Percentiles rank a stretch among this genome's conserved stretches.
Conservation (phyloP, 1,140 invertebrate genomes). For the Drosophila littoralis region DNA sequence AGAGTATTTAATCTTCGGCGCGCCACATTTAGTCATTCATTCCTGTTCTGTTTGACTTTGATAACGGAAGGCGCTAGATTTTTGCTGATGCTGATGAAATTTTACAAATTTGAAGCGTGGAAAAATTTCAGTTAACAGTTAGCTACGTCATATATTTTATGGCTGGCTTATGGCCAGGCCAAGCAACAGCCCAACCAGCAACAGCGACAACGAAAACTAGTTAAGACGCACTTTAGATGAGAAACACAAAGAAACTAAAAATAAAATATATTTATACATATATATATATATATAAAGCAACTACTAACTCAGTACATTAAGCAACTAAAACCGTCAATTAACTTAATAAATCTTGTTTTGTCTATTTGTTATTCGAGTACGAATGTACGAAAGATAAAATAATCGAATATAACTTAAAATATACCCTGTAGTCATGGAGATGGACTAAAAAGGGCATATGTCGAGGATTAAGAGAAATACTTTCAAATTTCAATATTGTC, state of each 20-base stretch:
- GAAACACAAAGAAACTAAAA: background rate
- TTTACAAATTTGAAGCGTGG: slow-evolving; percentile 64
- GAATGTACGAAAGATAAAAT: no score
- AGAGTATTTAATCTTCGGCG: no score
- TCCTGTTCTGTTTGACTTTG: slow-evolving; percentile 65
- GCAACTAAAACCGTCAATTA: background rate
- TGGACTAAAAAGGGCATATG: no score
- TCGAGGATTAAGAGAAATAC: no score
- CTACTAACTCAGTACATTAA: background rate
- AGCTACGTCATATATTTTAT: slow-evolving; percentile 63
- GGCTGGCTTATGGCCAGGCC: slow-evolving; percentile 1
- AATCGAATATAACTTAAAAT: no score
- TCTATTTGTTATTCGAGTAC: background rate
- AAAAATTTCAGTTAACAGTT: slow-evolving; percentile 64
- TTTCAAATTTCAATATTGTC: no score
- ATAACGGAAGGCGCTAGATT: slow-evolving; percentile 59
- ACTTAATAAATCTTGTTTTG: background rate
- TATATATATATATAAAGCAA: background rate
- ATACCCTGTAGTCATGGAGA: no score
- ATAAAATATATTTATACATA: no score
- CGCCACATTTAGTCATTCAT: no score
- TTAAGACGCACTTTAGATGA: background rate
- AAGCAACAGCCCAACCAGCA: background rate
- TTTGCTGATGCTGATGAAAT: slow-evolving; percentile 70
- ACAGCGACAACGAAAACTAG: slow-evolving; percentile 13